Base-by-base conservation (phyloP, 2,113 vertebrate genomes). In the Charina bottae region DNA sequence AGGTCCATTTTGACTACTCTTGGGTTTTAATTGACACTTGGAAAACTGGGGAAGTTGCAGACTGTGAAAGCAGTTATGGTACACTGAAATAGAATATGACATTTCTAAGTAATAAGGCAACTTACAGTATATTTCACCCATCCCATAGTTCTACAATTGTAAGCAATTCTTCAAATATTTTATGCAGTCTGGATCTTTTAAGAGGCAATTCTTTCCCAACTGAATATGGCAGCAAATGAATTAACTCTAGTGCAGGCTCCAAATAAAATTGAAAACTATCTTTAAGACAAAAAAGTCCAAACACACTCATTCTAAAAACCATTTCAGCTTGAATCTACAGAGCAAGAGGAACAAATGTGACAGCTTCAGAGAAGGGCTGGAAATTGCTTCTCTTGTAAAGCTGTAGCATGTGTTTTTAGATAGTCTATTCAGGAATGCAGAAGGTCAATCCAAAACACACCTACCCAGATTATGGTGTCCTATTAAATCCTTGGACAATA, bases 401-500 rank as follows among this genome's bases (percentile, higher is more conserved):
- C 28, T 53, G 2, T 53, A 24, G 56, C 93, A 95, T 88, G 83
- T 90, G 83, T 37, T 95, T 96, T 96, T 95, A 92, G 94, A 85
- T 96, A 96, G 96, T 96, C 92, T 96, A 92, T 96, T 86, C 91
- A 89, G 56, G 93, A 46, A 49, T 88, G 60, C 85, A 53, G 42
- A 89, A 92, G 93, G 92, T 94, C 94, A 95, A 95, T 96, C 92
- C 56, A 2, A 95, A 96, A 56, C 96, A 92, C 59, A 54, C 12
- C 46, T 49, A 85, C 4, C 33, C 72, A 78, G 72, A 54, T 96
- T 96, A 87, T 0, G 0, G 62, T 94, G 93, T 95, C 93, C 89
- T 94, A 26, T 89, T 95, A 95, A 96, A 93, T 91, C 91, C 92
- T 94, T 91, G 91, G 92, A 95, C 91, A 92, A 95, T 90, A 97